phyloP scores from a whole-genome alignment of 2,113 vertebrate species.

The Pygoscelis adeliae region DNA sequence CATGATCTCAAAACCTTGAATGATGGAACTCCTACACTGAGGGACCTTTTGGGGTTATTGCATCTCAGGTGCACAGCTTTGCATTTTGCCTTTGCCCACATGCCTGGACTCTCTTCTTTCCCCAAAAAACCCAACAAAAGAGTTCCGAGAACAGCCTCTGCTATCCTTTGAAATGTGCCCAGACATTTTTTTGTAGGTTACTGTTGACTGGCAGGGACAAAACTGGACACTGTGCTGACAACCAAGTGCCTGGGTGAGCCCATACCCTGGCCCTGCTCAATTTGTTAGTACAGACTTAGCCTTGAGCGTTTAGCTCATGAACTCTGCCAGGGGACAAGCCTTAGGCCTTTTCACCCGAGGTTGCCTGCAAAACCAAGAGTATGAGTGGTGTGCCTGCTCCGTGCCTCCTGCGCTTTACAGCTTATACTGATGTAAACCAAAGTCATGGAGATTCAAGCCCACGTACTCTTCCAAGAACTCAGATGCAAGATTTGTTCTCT shows the following conservation, averaged over 20 bases:
- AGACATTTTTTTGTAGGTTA: background rate
- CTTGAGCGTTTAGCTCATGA: background rate
- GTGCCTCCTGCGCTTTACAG: background rate
- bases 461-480: background rate
- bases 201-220: background rate
- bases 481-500: background rate
- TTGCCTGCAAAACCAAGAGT: background rate
- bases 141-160: background rate
- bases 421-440: background rate
- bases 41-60: background rate
- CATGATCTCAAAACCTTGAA: background rate
- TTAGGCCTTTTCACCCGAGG: background rate
- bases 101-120: background rate
- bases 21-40: background rate
- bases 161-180: background rate
- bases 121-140: accelerated
- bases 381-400: background rate
- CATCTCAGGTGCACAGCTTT: background rate
- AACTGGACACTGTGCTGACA: background rate
- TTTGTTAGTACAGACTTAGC: background rate
- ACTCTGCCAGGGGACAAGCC: background rate
- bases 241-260: background rate
- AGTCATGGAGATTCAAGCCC: background rate
- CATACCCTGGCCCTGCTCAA: background rate
- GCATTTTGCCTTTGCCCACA: background rate